Percentiles rank a stretch among this genome's conserved stretches.
Conservation (phyloP, 2,888 invertebrate species). For the Amitus sp. region DNA sequence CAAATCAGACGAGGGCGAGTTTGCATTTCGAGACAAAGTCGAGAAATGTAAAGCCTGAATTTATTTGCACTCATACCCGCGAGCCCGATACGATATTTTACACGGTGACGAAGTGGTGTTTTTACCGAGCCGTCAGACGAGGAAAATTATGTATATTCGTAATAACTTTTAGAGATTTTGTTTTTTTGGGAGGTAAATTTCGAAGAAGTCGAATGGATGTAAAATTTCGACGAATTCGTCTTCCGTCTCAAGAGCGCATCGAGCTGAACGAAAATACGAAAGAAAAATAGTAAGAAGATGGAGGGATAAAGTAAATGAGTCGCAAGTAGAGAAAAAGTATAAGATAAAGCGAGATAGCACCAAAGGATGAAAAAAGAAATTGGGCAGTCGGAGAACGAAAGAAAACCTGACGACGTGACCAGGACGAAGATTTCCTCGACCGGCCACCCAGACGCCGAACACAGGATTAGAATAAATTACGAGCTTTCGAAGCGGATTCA, state of each 20-base stretch:
- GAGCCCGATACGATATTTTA: too few relatives aligned
- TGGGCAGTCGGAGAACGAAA: slow-evolving; percentile 41
- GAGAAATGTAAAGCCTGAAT: too few relatives aligned
- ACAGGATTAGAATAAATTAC: slow-evolving; percentile 55
- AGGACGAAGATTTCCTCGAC: slow-evolving; percentile 50
- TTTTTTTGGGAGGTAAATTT: too few relatives aligned
- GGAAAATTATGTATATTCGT: too few relatives aligned
- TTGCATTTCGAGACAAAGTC: too few relatives aligned
- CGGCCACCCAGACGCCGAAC: slow-evolving; percentile 45
- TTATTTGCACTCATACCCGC: too few relatives aligned
- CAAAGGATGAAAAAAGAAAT: slow-evolving; percentile 14
- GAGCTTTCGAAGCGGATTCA: slow-evolving; percentile 48
- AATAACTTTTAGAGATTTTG: too few relatives aligned
- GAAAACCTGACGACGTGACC: slow-evolving; percentile 54
- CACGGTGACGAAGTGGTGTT: too few relatives aligned
- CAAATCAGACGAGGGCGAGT: too few relatives aligned
- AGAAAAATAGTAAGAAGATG: not conserved
- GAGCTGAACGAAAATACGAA: slow-evolving; percentile 7
- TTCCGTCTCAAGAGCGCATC: not conserved
- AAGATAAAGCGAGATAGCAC: slow-evolving; percentile 13
- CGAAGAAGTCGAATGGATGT: too few relatives aligned
- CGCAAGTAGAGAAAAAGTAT: slow-evolving; percentile 3
- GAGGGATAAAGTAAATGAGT: slow-evolving; percentile 21
- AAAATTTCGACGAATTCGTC: too few relatives aligned
- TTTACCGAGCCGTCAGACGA: too few relatives aligned